A percentile compares a stretch with the other conserved stretches of the same genome.
These are phyloP conservation scores for Porites lobata DNA, from an alignment of 92 coral and sea anemone species.

Conservation along the genomic window DNA sequence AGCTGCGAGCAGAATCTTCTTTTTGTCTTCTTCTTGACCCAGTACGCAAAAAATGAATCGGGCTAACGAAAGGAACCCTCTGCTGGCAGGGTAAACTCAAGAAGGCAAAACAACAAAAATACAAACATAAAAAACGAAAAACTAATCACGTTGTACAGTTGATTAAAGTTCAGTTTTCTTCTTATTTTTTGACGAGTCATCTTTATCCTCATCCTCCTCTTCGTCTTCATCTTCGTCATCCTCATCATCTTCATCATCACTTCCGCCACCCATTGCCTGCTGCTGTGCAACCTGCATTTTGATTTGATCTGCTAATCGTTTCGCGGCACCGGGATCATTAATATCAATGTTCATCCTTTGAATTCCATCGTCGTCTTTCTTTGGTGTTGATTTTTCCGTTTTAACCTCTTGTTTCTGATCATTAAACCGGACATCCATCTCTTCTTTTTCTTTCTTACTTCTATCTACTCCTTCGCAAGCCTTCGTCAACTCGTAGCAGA, in stretches of 20 bases:
- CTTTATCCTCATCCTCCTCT: conserved; percentile 53
- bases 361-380: conserved; percentile 72
- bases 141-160: background rate
- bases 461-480: conserved; percentile 99
- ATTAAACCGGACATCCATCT: conserved; percentile 85
- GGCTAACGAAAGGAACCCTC: too few relatives aligned
- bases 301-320: conserved; percentile 88
- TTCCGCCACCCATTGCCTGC: conserved; percentile 60
- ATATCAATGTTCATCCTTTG: conserved; percentile 89
- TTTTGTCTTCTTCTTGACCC: too few relatives aligned
- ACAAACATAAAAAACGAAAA: background rate
- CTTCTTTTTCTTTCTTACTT: conserved; percentile 91
- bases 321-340: conserved; percentile 93
- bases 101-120: background rate
- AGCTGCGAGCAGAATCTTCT: too few relatives aligned
- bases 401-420: conserved; percentile 74
- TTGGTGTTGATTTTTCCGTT: background rate
- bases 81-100: too few relatives aligned
- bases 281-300: conserved; percentile 75
- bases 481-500: conserved; percentile 89
- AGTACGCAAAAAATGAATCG: too few relatives aligned
- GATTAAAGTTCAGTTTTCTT: conserved; percentile 49
- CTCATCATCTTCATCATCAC: conserved; percentile 67
- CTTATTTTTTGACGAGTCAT: conserved; percentile 40
- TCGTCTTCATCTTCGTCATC: conserved; percentile 72